Conservation (phyloP, 2,113 vertebrate species). For the Cottus gobio region DNA sequence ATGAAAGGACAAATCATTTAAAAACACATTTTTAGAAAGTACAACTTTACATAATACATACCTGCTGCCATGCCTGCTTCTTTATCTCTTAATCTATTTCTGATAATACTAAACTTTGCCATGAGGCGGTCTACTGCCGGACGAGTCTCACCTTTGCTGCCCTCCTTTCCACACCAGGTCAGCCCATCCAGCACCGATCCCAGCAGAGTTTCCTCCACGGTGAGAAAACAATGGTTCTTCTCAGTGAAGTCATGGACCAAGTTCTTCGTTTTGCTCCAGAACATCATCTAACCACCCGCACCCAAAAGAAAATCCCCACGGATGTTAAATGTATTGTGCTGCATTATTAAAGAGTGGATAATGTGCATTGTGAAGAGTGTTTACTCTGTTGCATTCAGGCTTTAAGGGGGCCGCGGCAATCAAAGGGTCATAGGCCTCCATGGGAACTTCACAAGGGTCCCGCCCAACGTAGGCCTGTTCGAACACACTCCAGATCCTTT, state of each 20-base stretch:
- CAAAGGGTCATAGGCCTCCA: slow-evolving; percentile 70
- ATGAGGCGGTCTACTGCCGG: too few species aligned
- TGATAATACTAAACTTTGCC: too few species aligned
- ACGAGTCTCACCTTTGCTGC: slow-evolving; percentile 66
- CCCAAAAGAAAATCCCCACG: not conserved
- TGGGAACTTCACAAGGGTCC: slow-evolving; percentile 68
- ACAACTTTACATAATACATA: not conserved
- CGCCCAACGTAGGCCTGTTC: slow-evolving; percentile 64
- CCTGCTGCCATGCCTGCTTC: not conserved
- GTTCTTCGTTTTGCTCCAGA: slow-evolving; percentile 89
- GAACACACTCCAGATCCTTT: slow-evolving; percentile 68
- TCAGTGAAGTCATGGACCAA: slow-evolving; percentile 80
- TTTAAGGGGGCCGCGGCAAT: slow-evolving; percentile 18
- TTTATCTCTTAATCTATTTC: not conserved
- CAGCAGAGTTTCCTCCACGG: slow-evolving; percentile 88
- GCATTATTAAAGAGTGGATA: not conserved
- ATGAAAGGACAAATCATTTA: not conserved
- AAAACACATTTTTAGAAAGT: not conserved
- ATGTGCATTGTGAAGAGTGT: not conserved
- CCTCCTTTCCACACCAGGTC: slow-evolving; percentile 87
- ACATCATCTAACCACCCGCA: slow-evolving; percentile 86
- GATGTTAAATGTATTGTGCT: not conserved
- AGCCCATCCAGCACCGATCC: slow-evolving; percentile 84
- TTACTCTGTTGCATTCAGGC: slow-evolving; percentile 74
- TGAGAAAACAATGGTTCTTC: slow-evolving; percentile 74